Base-by-base conservation (phyloP, 2,797 vertebrate species). In the Chelon auratus region DNA sequence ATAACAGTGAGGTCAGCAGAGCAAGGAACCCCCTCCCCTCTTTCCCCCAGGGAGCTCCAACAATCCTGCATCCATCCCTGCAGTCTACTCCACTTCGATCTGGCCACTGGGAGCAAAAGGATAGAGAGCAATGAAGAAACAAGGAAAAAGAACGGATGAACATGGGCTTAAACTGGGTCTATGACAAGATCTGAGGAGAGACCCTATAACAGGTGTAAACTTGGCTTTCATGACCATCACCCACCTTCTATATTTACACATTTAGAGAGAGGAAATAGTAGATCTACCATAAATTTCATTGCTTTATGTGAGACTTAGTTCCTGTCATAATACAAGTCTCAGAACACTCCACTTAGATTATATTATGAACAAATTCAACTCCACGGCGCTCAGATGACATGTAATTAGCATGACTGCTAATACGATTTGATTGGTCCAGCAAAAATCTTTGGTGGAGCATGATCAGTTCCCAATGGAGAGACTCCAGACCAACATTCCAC, bases 1-100 rank as follows among this genome's bases (percentile, higher is more conserved):
- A 96, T 96, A 97, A 97, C 96, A 97, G 92, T 87, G 85, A 94
- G 93, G 90, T 90, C 89, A 90, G 93, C 88, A 73, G 93, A 95
- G 92, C 88, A 64, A 91, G 91, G 62, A 72, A 53, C 68, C 36
- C 54, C 11, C 51, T 36, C 3, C 89, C n/a, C 17, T 11, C 33
- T 26, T 33, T 2, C 89, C 22, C 17, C n/a, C 33, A 18, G 87
- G 91, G 93, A 87, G 74, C 76, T 85, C 74, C 58, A 58, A 57
- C 66, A 30, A 62, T 52, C 47, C 66, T 4, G 18, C 47, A 78
- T 81, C 67, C 75, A 81, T 61, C 68, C 74, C 77, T 58, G 42
- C 62, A 17, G 67, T 55, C 50, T 15, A 24, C 62, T 56, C 17
- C 20, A 26, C 39, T 43, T 43, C 54, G 53, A 33, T 24, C 57